Evolutionary conservation across 2,113 vertebrate species (phyloP).

Genomic region (Coturnix japonica): DNA sequence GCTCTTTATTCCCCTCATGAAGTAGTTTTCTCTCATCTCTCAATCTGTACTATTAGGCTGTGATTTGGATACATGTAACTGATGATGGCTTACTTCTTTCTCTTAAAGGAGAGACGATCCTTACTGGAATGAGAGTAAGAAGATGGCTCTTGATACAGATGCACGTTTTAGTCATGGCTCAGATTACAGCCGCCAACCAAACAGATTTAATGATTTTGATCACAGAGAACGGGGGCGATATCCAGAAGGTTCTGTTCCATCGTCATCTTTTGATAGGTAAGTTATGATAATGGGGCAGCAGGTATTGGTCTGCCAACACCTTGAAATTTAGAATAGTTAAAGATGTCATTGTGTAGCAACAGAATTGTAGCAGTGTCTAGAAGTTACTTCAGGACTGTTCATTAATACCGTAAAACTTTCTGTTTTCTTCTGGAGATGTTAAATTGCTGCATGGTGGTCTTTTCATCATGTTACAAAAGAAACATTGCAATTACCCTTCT

Average conservation of each 20-base stretch:
- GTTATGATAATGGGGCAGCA: not conserved
- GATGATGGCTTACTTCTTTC: not conserved
- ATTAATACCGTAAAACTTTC: not conserved
- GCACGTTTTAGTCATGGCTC: slow-evolving; percentile 88
- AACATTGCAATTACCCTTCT: not conserved
- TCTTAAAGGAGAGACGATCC: slow-evolving; percentile 87
- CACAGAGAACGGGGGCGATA: slow-evolving; percentile 89
- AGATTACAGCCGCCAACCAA: slow-evolving; percentile 90
- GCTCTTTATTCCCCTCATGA: not conserved
- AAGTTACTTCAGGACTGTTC: not conserved
- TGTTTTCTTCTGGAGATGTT: not conserved
- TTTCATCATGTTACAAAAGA: not conserved
- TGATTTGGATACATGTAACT: not conserved
- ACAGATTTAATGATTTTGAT: slow-evolving; percentile 91
- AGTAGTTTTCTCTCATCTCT: not conserved
- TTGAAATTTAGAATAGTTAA: not conserved
- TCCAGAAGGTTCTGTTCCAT: slow-evolving; percentile 82
- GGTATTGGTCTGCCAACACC: not conserved
- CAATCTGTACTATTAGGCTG: not conserved
- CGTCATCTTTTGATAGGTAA: slow-evolving; percentile 90
- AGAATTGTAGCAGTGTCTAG: not conserved
- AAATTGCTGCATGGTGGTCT: not conserved
- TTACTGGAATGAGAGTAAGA: slow-evolving; percentile 94
- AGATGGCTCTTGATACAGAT: slow-evolving; percentile 88
- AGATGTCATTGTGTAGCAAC: not conserved